phyloP scores from a whole-genome alignment of 2,888 invertebrate species.

The Nipponacmea schrenckii region DNA sequence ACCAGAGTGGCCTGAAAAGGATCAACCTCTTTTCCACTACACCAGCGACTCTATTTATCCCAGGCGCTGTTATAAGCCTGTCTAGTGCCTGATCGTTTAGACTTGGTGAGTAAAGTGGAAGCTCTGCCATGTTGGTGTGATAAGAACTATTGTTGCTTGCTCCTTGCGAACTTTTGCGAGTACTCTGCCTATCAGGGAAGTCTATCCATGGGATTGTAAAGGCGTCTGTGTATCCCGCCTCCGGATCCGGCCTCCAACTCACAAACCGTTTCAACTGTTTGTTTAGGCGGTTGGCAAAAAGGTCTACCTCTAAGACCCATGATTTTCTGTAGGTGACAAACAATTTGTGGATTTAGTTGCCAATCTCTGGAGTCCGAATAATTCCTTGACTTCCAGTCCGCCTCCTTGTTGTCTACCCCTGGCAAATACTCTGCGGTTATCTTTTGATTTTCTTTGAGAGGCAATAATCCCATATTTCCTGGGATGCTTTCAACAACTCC shows the following conservation, averaged over 20 bases:
- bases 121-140: constrained; percentile 23
- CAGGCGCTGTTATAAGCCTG: constrained; percentile 23
- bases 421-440: not conserved
- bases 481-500: not conserved
- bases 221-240: no score
- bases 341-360: not conserved
- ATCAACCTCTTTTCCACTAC: constrained; percentile 18
- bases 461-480: constrained; percentile 13
- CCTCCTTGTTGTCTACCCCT: not conserved
- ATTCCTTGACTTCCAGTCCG: not conserved
- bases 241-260: constrained; percentile 19
- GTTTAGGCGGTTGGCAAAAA: not conserved
- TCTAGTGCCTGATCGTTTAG: constrained; percentile 14
- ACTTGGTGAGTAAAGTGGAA: constrained; percentile 14
- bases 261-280: not conserved
- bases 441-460: not conserved
- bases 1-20: constrained; percentile 24
- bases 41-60: constrained; percentile 23
- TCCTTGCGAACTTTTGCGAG: constrained; percentile 8
- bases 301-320: not conserved
- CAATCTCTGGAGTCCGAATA: constrained; percentile 5
- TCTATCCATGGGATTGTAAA: no score
- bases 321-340: not conserved
- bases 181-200: not conserved
- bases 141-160: not conserved